Conservation (phyloP, 2,888 invertebrate species). For the Campoplex nolae region DNA sequence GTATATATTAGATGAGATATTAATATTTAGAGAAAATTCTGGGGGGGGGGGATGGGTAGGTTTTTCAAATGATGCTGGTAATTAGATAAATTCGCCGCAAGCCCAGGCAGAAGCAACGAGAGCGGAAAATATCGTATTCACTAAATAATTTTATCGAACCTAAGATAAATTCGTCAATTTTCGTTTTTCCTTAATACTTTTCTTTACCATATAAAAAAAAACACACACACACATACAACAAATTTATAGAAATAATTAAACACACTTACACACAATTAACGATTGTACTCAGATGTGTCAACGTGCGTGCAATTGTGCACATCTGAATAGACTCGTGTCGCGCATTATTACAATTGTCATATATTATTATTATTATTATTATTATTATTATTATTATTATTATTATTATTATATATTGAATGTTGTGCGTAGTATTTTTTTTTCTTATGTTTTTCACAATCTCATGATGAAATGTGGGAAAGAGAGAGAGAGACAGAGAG, state of each 20-base stretch:
- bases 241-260: slow-evolving; percentile 28
- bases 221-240: slow-evolving; percentile 16
- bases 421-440: slow-evolving; percentile 82
- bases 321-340: slow-evolving; percentile 75
- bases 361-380: slow-evolving; percentile 71
- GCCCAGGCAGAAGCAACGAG: background rate
- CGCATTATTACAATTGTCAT: slow-evolving; percentile 79
- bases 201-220: slow-evolving; percentile 26
- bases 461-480: slow-evolving; percentile 71
- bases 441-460: slow-evolving; percentile 69
- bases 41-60: background rate
- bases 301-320: slow-evolving; percentile 55
- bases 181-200: slow-evolving; percentile 54
- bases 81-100: background rate
- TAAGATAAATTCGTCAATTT: slow-evolving; percentile 55
- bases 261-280: slow-evolving; percentile 45
- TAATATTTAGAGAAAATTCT: background rate
- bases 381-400: slow-evolving; percentile 74
- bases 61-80: background rate
- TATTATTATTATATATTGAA: slow-evolving; percentile 77
- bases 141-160: slow-evolving; percentile 23
- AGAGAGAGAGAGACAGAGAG: slow-evolving; percentile 66
- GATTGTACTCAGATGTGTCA: slow-evolving; percentile 57
- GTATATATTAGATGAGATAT: slow-evolving; percentile 19
- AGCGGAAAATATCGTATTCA: background rate